Percentiles rank a stretch among this genome's conserved stretches.
Evolutionary conservation across 2,113 vertebrate species (phyloP).

Genomic region (Nycticorax nycticorax): DNA sequence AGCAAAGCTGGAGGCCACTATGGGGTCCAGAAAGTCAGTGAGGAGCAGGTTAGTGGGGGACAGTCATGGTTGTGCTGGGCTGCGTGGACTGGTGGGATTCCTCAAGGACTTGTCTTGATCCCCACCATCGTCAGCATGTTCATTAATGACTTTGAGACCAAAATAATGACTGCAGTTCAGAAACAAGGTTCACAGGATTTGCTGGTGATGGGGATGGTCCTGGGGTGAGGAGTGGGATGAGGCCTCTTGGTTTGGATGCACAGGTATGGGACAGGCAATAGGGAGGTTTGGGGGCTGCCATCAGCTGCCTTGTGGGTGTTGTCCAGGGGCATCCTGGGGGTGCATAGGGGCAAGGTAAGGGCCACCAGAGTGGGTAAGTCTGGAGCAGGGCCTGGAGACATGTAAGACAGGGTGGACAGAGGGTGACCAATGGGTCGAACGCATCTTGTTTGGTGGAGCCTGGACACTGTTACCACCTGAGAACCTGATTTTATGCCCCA

Average conservation of each 20-base stretch:
- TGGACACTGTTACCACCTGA: not conserved
- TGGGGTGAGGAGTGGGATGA: rapidly evolving
- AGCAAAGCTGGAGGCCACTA: not conserved
- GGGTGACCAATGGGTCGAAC: rapidly evolving
- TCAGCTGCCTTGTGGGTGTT: not conserved
- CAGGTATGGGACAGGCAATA: rapidly evolving
- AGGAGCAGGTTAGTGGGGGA: not conserved
- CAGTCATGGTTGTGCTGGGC: not conserved
- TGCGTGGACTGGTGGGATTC: not conserved
- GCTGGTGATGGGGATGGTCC: not conserved
- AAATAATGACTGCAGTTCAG: not conserved
- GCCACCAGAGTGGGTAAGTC: rapidly evolving
- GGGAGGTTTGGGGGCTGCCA: not conserved
- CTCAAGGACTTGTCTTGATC: not conserved
- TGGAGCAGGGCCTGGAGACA: not conserved
- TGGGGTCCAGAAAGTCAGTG: not conserved
- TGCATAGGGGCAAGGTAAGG: not conserved
- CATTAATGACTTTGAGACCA: not conserved
- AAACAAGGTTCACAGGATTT: not conserved
- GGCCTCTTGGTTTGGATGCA: not conserved
- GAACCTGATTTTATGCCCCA: not conserved
- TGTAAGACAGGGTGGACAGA: rapidly evolving
- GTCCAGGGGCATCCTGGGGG: not conserved
- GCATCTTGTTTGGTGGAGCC: rapidly evolving
- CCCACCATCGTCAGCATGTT: not conserved